Conservation (phyloP, 92 coral and sea anemone species). For the Galaxea fascicularis region DNA sequence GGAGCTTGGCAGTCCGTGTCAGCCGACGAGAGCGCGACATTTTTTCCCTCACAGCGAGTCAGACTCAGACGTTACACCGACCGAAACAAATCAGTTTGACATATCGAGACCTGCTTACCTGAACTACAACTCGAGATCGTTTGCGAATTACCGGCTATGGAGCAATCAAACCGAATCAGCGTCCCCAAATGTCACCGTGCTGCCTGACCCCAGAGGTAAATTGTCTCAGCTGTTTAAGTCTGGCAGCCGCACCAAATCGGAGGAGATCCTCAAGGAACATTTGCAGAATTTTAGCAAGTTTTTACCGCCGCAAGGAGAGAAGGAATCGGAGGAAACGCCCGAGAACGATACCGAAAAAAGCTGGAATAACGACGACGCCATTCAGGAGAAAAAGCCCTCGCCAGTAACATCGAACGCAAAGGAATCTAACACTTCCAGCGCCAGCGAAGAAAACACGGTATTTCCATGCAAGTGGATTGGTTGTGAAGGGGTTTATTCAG, state of each 20-base stretch:
- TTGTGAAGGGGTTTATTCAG: slow-evolving; percentile 88
- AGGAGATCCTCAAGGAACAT: slow-evolving; percentile 87
- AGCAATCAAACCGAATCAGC: slow-evolving; percentile 70
- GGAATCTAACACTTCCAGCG: slow-evolving; percentile 38
- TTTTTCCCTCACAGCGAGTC: slow-evolving; percentile 26
- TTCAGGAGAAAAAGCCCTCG: slow-evolving; percentile 68
- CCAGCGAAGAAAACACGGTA: slow-evolving; percentile 62
- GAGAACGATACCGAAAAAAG: slow-evolving; percentile 51
- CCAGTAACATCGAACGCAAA: slow-evolving; percentile 48
- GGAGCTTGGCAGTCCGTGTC: slow-evolving; percentile 36
- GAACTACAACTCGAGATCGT: slow-evolving; percentile 64
- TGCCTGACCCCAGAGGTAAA: slow-evolving; percentile 84
- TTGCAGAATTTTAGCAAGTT: slow-evolving; percentile 78
- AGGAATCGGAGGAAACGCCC: slow-evolving; percentile 57
- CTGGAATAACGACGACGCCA: slow-evolving; percentile 55
- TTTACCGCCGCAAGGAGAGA: slow-evolving; percentile 69
- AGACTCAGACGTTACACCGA: slow-evolving; percentile 31
- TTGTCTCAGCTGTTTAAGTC: slow-evolving; percentile 76
- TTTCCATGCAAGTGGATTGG: slow-evolving; percentile 89
- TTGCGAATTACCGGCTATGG: slow-evolving; percentile 67
- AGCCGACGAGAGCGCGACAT: slow-evolving; percentile 20
- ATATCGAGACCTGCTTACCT: slow-evolving; percentile 21
- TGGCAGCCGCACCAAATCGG: slow-evolving; percentile 80
- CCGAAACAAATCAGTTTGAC: slow-evolving; percentile 34
- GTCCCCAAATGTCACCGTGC: slow-evolving; percentile 88